These are phyloP conservation scores for Suillia variegata DNA, from an alignment of 2,888 invertebrate genomes.

Conservation along the genomic window DNA sequence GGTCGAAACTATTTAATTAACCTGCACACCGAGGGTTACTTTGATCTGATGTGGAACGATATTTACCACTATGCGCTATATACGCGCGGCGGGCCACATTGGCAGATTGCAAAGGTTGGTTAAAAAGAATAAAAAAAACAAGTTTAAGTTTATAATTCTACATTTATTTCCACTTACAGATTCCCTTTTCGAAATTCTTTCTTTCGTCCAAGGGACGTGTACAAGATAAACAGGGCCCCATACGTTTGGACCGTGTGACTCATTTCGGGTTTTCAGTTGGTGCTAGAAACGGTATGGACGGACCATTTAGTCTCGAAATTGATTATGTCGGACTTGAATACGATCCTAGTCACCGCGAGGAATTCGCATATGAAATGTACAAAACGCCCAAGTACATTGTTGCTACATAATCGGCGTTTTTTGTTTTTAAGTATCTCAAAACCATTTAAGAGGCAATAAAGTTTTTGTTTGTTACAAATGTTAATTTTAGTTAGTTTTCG, in stretches of 20 bases:
- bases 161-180: conserved; percentile 59
- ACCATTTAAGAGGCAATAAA: conserved; percentile 20
- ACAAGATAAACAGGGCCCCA: conserved; percentile 77
- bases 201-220: conserved; percentile 80
- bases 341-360: conserved; percentile 81
- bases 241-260: conserved; percentile 69
- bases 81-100: conserved; percentile 97
- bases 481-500: too few relatives aligned
- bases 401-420: conserved; percentile 62
- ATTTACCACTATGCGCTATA: conserved; percentile 83
- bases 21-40: conserved; percentile 74
- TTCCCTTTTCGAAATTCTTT: conserved; percentile 93
- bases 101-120: conserved; percentile 86
- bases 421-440: background rate
- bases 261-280: conserved; percentile 82
- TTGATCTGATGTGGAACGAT: conserved; percentile 89
- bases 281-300: conserved; percentile 74
- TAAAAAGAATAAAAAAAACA: too few relatives aligned
- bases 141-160: background rate
- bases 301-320: conserved; percentile 87
- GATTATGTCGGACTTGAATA: conserved; percentile 89
- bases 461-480: conserved; percentile 12
- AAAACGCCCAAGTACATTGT: conserved; percentile 71
- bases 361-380: conserved; percentile 95
- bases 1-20: conserved; percentile 89